Evolutionary conservation across 2,888 invertebrate genomes (phyloP), one percentile per base, ranked within the genome.

Genomic region (Allolobophora icterica): DNA sequence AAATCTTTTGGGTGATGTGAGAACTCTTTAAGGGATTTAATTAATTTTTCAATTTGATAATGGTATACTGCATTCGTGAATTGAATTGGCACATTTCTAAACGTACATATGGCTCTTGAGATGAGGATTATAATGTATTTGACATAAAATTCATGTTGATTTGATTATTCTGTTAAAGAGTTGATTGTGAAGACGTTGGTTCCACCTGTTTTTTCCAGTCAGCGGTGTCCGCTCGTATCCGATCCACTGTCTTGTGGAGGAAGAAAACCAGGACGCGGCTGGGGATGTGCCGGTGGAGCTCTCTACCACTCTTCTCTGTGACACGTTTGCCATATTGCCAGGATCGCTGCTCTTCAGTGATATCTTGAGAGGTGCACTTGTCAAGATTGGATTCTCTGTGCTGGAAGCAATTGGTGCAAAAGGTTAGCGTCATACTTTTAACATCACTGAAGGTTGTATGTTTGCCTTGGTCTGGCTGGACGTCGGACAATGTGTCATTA

Each of bases 311-410:
- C 35, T 98, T 90, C 98, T 98, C 95, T 97, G 97, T 2, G 99
- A 99, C 96, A 98, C 98, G 94, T 99, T 98, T 96, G 99, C 99
- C 94, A 98, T 99, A 95, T 97, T 99, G 92, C 98, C 98, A 0
- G 97, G 97, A 21, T 97, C 97, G 91, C 98, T 98, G 90, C 97
- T 98, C 87, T 98, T 99, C 96, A 94, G 97, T 94, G 98, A 98
- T 95, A 96, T 99, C 92, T 98, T 99, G 6, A 97, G 97, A 91
- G 97, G 98, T 4, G 99, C 98, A 52, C 97, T 99, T 94, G 97
- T 97, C 94, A 97, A 98, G 93, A 96, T 99, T 19, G 99, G 99
- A 5, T 99, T 98, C 95, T 97, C 98, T 34, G 89, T 95, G 91
- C 91, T 94, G 92, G 95, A 95, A 91, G 94, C 95, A 38, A 93